A percentile compares a stretch with the other conserved stretches of the same genome.
These are phyloP conservation scores for Pocillopora meandrina DNA, from an alignment of 92 coral and sea anemone genomes.

Conservation along the genomic window DNA sequence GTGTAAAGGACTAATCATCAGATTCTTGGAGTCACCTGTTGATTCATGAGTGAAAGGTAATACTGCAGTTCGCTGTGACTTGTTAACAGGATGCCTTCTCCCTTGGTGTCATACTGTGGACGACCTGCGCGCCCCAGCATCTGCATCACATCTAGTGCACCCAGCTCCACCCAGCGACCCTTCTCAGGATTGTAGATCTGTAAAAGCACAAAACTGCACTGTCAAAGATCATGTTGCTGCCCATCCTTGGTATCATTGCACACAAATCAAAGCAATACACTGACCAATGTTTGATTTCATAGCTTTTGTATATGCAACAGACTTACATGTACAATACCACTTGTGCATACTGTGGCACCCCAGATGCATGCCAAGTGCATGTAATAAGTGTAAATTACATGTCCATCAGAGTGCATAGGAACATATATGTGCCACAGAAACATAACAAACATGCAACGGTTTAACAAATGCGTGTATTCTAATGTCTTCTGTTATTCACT, in stretches of 20 bases:
- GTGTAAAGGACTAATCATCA: not conserved
- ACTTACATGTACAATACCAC: no score
- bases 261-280: no score
- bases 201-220: not conserved
- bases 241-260: not conserved
- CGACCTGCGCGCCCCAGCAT: constrained; percentile 99
- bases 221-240: not conserved
- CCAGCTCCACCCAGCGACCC: constrained; percentile 99
- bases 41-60: constrained; percentile 97
- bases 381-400: no score
- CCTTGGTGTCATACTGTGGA: constrained; percentile 97
- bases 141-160: constrained; percentile 96
- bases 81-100: constrained; percentile 95
- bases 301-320: no score
- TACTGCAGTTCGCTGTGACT: constrained; percentile 96
- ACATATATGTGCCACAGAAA: no score
- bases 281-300: no score
- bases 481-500: no score
- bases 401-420: no score
- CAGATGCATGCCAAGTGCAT: no score
- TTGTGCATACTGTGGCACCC: no score
- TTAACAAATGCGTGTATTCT: no score
- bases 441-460: no score
- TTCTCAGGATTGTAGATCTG: constrained; percentile 98
- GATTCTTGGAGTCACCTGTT: constrained; percentile 64